Base-by-base conservation (phyloP, 1,140 invertebrate genomes). In the Achroia grisella region DNA sequence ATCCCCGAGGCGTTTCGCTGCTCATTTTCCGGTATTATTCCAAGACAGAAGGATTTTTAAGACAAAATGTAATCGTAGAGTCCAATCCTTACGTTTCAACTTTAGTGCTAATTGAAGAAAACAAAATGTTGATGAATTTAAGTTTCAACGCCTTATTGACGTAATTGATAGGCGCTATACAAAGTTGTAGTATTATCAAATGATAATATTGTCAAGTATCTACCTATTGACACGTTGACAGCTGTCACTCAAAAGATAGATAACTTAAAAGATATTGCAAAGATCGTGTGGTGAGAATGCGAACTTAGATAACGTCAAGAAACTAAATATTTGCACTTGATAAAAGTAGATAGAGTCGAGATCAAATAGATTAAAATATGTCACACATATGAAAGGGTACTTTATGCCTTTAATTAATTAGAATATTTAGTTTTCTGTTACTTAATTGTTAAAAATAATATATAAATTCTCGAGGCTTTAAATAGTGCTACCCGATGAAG, bases 401-500 rank as follows among this genome's bases (percentile, higher is more conserved):
- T 23, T 23, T 3, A 23, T 3, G 17, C 17, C 17, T 23, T 23
- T 23, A 23, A 23, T 6, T 23, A n/a, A n/a, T n/a, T n/a, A n/a
- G n/a, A n/a, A n/a, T n/a, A n/a, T n/a, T n/a, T n/a, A n/a, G n/a
- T n/a, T n/a, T n/a, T n/a, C n/a, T n/a, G n/a, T n/a, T n/a, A n/a
- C n/a, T n/a, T n/a, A n/a, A n/a, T n/a, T n/a, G n/a, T n/a, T n/a
- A n/a, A n/a, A n/a, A n/a, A n/a, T n/a, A n/a, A n/a, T n/a, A n/a
- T n/a, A n/a, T 23, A 23, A 23, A 23, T 35, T 43, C 45, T 59
- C 35, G 39, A 30, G 12, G 31, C 34, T 58, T 41, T 30, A 59
- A 56, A 59, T 31, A 48, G 29, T 23, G 54, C 40, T 47, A 50
- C 34, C 48, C 49, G 48, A 53, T 51, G 33, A 31, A 57, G 40